phyloP scores from a whole-genome alignment of 2,113 vertebrate species.

The Scytalopus superciliaris region DNA sequence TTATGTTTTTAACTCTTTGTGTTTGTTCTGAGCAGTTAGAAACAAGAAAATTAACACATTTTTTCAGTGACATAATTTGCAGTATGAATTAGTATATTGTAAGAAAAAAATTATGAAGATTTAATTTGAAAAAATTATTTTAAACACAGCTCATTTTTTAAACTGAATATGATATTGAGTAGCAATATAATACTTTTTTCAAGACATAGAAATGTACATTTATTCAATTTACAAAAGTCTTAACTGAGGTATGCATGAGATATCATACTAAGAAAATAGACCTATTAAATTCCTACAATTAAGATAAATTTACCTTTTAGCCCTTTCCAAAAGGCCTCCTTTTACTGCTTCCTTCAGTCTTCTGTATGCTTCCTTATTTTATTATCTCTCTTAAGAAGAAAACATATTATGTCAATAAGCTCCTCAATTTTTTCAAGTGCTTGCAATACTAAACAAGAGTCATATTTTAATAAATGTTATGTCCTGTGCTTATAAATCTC shows the following conservation, averaged over 20 bases:
- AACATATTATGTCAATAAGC: neutral
- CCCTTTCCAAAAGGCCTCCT: neutral
- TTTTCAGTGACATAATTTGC: neutral
- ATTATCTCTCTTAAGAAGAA: neutral
- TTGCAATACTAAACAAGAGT: neutral
- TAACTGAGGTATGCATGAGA: neutral
- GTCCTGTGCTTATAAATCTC: neutral
- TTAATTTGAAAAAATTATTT: neutral
- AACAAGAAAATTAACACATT: neutral
- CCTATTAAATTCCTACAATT: neutral
- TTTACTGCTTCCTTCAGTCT: neutral
- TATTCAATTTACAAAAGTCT: neutral
- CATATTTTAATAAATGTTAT: neutral
- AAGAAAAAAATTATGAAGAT: neutral
- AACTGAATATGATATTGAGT: neutral
- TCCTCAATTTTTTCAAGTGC: neutral
- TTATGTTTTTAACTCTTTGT: neutral
- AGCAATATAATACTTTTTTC: neutral
- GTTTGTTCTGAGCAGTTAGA: neutral
- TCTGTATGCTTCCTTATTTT: neutral
- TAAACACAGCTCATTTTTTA: neutral
- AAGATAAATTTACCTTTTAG: neutral
- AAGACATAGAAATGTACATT: neutral
- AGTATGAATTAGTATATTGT: rapidly evolving
- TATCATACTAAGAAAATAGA: neutral